Percentiles rank a stretch among this genome's conserved stretches.
These are phyloP conservation scores for Pan paniscus DNA, from an alignment of 2,113 vertebrate species.

Conservation along the genomic window DNA sequence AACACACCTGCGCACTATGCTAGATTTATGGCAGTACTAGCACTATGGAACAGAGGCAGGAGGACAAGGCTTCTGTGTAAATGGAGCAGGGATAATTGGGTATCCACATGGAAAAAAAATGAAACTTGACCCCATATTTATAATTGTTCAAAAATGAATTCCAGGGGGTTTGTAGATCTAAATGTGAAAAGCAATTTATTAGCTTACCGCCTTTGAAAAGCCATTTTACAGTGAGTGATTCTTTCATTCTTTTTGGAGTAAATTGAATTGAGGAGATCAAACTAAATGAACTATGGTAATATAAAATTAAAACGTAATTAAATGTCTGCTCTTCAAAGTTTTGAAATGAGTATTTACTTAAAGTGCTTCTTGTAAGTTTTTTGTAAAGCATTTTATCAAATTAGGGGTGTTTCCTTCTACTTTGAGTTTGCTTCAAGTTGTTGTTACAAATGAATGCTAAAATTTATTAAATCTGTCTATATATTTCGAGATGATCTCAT, in stretches of 20 bases:
- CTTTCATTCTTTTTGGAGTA: slow-evolving; percentile 65
- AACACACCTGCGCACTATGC: rapidly evolving
- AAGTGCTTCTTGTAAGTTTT: slow-evolving; percentile 25
- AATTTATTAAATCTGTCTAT: not conserved
- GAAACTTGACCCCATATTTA: not conserved
- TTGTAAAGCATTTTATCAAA: slow-evolving; percentile 47
- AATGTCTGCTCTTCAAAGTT: slow-evolving; percentile 55
- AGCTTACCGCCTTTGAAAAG: slow-evolving; percentile 47
- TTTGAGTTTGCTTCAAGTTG: slow-evolving; percentile 31
- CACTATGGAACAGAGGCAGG: not conserved
- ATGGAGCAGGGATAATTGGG: not conserved
- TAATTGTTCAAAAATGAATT: slow-evolving; percentile 46
- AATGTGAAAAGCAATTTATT: slow-evolving; percentile 42
- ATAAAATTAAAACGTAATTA: slow-evolving; percentile 69
- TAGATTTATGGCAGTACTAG: not conserved
- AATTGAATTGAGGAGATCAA: slow-evolving; percentile 62
- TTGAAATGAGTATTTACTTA: slow-evolving; percentile 55
- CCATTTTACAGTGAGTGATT: slow-evolving; percentile 48
- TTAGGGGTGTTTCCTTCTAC: slow-evolving; percentile 27
- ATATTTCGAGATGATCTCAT: not conserved
- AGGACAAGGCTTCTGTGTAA: not conserved
- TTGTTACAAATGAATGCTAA: slow-evolving; percentile 11
- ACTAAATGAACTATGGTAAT: slow-evolving; percentile 70
- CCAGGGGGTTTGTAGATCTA: not conserved
- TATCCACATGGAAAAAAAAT: slow-evolving; percentile 2